Evolutionary conservation across 2,888 invertebrate species (phyloP), one percentile per base, ranked within the genome.

Genomic region (Metallyticus violacea): DNA sequence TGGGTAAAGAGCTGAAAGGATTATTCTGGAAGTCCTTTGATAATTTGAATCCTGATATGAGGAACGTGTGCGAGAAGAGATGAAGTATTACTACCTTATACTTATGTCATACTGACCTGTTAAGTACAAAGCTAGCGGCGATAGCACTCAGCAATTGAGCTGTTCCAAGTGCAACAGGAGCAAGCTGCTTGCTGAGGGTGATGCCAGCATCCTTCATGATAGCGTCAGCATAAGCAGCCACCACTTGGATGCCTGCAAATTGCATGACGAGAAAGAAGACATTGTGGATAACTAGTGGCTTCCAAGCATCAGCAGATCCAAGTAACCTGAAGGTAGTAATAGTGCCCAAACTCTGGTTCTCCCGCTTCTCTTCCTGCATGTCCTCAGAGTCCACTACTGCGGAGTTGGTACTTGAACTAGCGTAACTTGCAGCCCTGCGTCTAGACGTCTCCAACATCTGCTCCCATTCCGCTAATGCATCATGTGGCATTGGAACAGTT

Each of bases 191-290:
- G 89, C 93, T 92, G 3, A 93, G 90, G 7, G 89, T 90, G 0
- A 93, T 90, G 0, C 93, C 93, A 0, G 93, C 93, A 77, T 92
- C 91, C 40, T 90, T 88, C 6, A 92, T 92, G 0, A 94, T 92
- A 87, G 93, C 91, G 0, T 94, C 92, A 22, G 94, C 93, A 89
- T 94, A 94, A 88, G 93, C 93, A 7, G 94, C 92, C 2, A 94
- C 91, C 0, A 93, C 93, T 88, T 94, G 94, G 4, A 93, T 91
- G 0, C 94, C 83, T 22, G 77, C 83, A n/a, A 83, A 83, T 28
- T 83, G 83, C 83, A 83, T 83, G 77, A 83, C 27, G 77, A 83
- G 25, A 77, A 83, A 83, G 25, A 77, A 83, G 1, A 83, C 25
- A 9, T 83, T 83, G 28, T 83, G 83, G 4, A 83, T 83, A 22